These are phyloP conservation scores for Elegia similella DNA, from an alignment of 2,888 invertebrate species.

Conservation along the genomic window DNA sequence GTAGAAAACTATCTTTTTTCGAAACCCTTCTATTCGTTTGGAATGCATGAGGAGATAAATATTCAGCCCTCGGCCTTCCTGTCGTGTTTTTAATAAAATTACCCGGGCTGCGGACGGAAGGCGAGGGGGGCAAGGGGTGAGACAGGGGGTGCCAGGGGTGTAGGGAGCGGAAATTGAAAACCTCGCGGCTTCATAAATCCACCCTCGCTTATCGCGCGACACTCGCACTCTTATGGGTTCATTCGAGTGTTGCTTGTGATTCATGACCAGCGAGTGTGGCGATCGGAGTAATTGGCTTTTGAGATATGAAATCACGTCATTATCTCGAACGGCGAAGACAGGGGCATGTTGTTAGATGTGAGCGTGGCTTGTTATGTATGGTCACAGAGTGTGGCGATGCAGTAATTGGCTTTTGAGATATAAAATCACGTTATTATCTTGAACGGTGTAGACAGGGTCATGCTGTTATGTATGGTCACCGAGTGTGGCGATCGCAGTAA, in stretches of 20 bases:
- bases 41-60: constrained; percentile 66
- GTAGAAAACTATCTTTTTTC: not conserved
- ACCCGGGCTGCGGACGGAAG: constrained; percentile 37
- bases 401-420: no score
- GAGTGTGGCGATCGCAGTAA: constrained; percentile 29
- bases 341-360: no score
- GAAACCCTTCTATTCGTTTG: constrained; percentile 43
- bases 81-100: constrained; percentile 77
- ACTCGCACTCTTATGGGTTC: constrained; percentile 56
- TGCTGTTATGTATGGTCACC: constrained; percentile 41
- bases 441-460: no score
- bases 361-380: no score
- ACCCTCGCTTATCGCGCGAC: constrained; percentile 53
- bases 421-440: no score
- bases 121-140: constrained; percentile 29
- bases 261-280: constrained; percentile 38
- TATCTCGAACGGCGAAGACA: not conserved
- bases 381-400: no score
- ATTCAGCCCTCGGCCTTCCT: constrained; percentile 49
- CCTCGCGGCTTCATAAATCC: constrained; percentile 58
- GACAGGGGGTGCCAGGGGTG: constrained; percentile 29
- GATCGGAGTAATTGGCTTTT: constrained; percentile 23
- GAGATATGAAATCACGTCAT: not conserved
- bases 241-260: constrained; percentile 49
- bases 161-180: constrained; percentile 72